Percentiles rank a stretch among this genome's conserved stretches.
Conservation (phyloP, 2,113 vertebrate species). For the Tonatia bakeri region DNA sequence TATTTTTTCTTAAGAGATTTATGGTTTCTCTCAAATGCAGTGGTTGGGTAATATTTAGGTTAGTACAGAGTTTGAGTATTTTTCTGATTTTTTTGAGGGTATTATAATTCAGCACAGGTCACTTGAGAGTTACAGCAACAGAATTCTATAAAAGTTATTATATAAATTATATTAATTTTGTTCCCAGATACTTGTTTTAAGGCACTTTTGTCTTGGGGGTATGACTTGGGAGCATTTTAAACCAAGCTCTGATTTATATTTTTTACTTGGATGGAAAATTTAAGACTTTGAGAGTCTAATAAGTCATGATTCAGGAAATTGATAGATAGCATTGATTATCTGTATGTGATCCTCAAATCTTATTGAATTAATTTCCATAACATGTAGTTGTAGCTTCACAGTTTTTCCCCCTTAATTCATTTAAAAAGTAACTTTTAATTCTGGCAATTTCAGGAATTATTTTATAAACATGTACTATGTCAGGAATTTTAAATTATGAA, state of each 20-base stretch:
- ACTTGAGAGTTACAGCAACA: neutral
- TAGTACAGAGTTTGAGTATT: neutral
- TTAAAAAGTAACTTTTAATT: conserved; percentile 13
- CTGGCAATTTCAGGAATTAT: neutral
- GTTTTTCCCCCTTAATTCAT: neutral
- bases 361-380: neutral
- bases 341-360: neutral
- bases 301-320: neutral
- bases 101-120: neutral
- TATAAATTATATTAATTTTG: neutral
- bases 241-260: neutral
- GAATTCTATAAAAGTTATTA: neutral
- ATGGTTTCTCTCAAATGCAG: neutral
- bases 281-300: neutral
- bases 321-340: neutral
- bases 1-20: neutral
- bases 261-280: neutral
- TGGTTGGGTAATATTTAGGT: neutral
- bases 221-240: neutral
- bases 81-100: neutral
- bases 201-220: neutral
- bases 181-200: neutral
- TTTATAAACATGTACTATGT: neutral
- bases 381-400: neutral
- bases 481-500: neutral